These are phyloP conservation scores for Sebastiscus albofasciatus DNA, from an alignment of 2,797 vertebrate species.

Conservation along the genomic window DNA sequence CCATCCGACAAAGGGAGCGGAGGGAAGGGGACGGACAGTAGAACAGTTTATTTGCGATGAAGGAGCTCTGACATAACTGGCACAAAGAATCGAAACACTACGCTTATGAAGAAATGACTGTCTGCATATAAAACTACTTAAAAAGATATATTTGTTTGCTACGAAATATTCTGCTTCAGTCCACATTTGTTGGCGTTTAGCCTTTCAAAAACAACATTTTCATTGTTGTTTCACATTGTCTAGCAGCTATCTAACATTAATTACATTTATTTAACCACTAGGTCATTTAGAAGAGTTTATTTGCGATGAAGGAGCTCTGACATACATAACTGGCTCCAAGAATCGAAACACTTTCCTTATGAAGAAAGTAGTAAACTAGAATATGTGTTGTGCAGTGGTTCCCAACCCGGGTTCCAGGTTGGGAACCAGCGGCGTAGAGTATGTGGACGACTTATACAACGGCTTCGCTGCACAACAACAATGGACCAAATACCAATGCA, in stretches of 20 bases:
- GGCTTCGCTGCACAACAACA: not conserved
- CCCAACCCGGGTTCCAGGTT: no score
- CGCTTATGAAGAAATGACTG: not conserved
- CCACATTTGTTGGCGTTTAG: no score
- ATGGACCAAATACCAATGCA: slow-evolving; percentile 40
- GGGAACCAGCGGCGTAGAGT: no score
- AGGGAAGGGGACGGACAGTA: no score
- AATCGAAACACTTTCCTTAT: not conserved
- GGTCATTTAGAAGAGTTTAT: not conserved
- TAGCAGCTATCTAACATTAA: no score
- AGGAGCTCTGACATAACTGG: not conserved
- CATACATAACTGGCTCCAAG: not conserved
- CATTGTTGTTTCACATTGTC: no score
- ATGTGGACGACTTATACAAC: not conserved
- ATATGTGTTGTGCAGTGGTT: not conserved
- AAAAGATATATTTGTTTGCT: no score
- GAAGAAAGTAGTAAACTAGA: not conserved
- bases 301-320: not conserved
- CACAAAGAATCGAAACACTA: not conserved
- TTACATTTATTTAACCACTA: no score
- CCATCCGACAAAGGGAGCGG: not conserved
- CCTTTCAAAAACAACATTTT: no score
- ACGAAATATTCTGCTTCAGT: no score
- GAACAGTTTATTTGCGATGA: not conserved
- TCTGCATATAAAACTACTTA: not conserved